Base-by-base conservation (phyloP, 2,113 vertebrate genomes). In the Sclerurus mexicanus region DNA sequence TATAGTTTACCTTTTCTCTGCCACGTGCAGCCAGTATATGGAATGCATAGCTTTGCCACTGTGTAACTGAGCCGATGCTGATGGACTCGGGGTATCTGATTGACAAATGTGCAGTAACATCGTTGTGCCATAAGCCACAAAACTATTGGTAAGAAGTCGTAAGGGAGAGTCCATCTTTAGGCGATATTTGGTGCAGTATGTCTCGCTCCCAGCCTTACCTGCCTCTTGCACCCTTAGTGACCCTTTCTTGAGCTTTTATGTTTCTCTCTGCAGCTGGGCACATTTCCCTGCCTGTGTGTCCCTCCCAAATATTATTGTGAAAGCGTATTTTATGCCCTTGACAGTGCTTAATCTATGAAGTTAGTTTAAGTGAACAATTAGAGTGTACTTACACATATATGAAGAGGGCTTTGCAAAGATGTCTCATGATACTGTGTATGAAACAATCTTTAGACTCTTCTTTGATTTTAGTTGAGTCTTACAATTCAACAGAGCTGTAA, bases 11-110 rank as follows among this genome's bases (percentile, higher is more conserved):
- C 49, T 88, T 79, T 78, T 62, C 35, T 79, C 59, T 89, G 63
- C 30, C 13, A 7, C 1, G 1, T 24, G 64, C 46, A 71, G 39
- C 20, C 7, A 1, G 0, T 44, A 1, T 10, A 12, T 39, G 19
- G 64, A 87, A 16, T 31, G 11, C 37, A 44, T 16, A 35, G 42
- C 66, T 89, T 85, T 89, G 46, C 56, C 46, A 42, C 10, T n/a
- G 3, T 46, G 39, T 66, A 55, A 42, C 55, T 62, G 62, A 63
- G n/a, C 40, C 71, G 64, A 33, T 72, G 21, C 30, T 74, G 37
- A n/a, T 2, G 3, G 37, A 39, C 39, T 71, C 76, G 68, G 24
- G 9, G 37, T 47, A 63, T 40, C 39, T 86, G 55, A n/a, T 31
- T 66, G 40, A 15, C 28, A 83, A 8, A 37, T 56, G 30, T 47